Percentiles rank a stretch among this genome's conserved stretches.
Conservation (phyloP, 2,797 vertebrate species). For the Dryobates pubescens region DNA sequence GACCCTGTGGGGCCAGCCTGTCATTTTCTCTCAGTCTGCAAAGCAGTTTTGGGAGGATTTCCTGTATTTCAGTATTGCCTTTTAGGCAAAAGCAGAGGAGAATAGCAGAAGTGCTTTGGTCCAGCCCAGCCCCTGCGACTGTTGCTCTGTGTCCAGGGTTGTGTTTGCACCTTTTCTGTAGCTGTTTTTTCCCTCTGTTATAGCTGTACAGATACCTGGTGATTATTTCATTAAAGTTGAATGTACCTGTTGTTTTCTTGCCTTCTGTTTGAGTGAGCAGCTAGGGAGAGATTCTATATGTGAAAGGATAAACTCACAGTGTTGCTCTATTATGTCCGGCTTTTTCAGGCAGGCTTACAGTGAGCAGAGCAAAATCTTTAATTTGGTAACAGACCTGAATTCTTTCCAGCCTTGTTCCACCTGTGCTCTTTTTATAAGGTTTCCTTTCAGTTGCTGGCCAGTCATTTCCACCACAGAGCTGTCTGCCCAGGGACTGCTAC, state of each 20-base stretch:
- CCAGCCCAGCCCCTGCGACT: not conserved
- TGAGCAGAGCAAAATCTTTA: not conserved
- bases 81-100: not conserved
- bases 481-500: not conserved
- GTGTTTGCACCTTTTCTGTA: constrained; percentile 29
- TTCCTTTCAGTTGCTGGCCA: not conserved
- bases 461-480: not conserved
- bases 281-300: not conserved
- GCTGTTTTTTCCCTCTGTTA: not conserved
- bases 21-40: not conserved
- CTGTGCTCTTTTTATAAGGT: not conserved
- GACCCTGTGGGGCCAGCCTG: not conserved
- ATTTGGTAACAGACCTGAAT: not conserved
- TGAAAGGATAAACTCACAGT: not conserved
- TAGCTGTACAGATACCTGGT: constrained; percentile 13
- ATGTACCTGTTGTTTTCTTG: constrained; percentile 39
- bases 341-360: not conserved
- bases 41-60: not conserved
- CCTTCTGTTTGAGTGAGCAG: constrained; percentile 10
- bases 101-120: not conserved
- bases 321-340: not conserved
- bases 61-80: not conserved
- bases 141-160: not conserved
- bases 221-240: constrained; percentile 56
- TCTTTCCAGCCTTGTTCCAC: not conserved